phyloP scores from a whole-genome alignment of 2,797 vertebrate genomes.

The Rhodeus uyekii region DNA sequence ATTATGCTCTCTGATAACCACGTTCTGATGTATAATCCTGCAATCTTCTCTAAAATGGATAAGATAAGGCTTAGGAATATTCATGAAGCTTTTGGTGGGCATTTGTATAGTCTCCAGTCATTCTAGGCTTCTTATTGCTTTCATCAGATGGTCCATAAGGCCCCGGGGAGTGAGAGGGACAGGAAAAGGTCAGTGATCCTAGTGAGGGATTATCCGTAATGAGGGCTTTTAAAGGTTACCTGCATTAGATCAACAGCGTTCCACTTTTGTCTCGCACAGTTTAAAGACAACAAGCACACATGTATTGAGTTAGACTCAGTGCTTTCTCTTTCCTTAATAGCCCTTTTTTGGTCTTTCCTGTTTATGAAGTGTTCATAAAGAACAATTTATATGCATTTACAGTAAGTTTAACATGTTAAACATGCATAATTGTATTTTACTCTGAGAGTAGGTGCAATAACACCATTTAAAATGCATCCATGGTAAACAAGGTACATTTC shows the following conservation, averaged over 20 bases:
- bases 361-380: not conserved
- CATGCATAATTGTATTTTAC: not conserved
- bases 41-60: slow-evolving; percentile 1
- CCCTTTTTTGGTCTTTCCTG: not conserved
- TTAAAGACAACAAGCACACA: slow-evolving; percentile 32
- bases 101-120: not conserved
- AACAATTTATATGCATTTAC: too few relatives aligned
- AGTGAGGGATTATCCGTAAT: slow-evolving; percentile 55
- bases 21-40: slow-evolving; percentile 28
- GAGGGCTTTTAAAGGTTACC: slow-evolving; percentile 64
- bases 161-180: slow-evolving; percentile 38
- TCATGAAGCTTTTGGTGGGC: slow-evolving; percentile 33
- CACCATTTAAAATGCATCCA: not conserved
- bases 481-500: not conserved
- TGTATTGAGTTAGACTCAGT: not conserved
- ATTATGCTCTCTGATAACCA: slow-evolving; percentile 34
- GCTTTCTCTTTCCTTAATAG: not conserved
- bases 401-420: not conserved
- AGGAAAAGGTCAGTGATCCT: slow-evolving; percentile 64
- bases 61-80: slow-evolving; percentile 37
- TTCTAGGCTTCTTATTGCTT: slow-evolving; percentile 18
- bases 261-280: slow-evolving; percentile 12
- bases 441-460: not conserved
- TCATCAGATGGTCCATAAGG: slow-evolving; percentile 32
- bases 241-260: slow-evolving; percentile 54